phyloP scores from a whole-genome alignment of 2,113 vertebrate species.

The Arothron firmamentum region DNA sequence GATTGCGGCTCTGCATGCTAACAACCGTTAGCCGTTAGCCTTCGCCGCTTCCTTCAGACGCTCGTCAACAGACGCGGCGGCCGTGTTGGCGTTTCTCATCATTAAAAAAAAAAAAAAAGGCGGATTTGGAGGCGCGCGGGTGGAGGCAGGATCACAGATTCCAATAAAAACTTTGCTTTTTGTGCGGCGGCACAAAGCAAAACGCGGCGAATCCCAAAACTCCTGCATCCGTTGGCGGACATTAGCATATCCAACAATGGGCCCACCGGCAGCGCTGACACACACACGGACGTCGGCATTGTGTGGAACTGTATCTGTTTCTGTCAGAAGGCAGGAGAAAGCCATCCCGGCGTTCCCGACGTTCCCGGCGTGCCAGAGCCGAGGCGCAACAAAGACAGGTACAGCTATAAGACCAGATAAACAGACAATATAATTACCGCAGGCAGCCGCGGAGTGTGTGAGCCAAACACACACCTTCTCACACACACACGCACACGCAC shows the following conservation, averaged over 20 bases:
- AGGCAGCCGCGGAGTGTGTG: slow-evolving; percentile 18
- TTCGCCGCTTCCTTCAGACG: no score
- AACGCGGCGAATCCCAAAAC: not conserved
- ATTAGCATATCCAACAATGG: slow-evolving; percentile 26
- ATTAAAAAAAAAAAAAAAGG: no score
- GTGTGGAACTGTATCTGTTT: slow-evolving; percentile 27
- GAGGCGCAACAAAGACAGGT: slow-evolving; percentile 42
- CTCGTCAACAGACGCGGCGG: no score
- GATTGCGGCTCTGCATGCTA: not conserved
- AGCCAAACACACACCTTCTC: slow-evolving; percentile 19
- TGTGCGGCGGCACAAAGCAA: not conserved
- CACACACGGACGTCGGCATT: slow-evolving; percentile 7
- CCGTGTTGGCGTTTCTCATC: no score
- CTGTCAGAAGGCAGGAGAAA: slow-evolving; percentile 20
- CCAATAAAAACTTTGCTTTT: not conserved
- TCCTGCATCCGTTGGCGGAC: not conserved
- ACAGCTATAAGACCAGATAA: slow-evolving; percentile 45
- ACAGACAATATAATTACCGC: slow-evolving; percentile 48
- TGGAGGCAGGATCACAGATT: no score
- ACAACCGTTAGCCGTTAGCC: not conserved
- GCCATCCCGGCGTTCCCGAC: slow-evolving; percentile 25
- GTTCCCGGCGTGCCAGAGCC: slow-evolving; percentile 9
- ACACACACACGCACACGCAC: slow-evolving; percentile 11
- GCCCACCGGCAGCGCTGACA: not conserved
- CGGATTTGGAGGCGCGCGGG: no score